Conservation (phyloP, 53 echinoderm and acorn worm genomes). For the Patiria pectinifera region DNA sequence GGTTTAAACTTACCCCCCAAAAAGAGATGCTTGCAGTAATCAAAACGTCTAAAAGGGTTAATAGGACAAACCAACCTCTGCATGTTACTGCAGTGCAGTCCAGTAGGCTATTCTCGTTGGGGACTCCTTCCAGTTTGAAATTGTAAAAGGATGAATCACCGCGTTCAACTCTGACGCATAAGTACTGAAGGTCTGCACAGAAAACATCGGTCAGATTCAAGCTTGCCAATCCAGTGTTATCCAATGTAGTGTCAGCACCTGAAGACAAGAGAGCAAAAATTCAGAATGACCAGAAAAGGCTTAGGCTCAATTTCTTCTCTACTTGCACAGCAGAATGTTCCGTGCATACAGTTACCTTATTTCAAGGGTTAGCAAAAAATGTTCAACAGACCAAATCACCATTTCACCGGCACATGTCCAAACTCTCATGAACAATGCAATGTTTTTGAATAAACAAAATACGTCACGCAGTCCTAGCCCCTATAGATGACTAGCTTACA, state of each 20-base stretch:
- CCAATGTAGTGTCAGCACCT: neutral
- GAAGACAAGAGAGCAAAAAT: neutral
- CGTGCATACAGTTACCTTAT: too few relatives aligned
- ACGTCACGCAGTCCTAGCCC: too few relatives aligned
- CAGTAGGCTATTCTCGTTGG: constrained; percentile 37
- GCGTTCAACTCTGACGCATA: constrained; percentile 66
- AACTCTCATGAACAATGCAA: too few relatives aligned
- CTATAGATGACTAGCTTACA: too few relatives aligned
- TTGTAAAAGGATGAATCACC: neutral
- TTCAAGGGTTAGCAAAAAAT: too few relatives aligned
- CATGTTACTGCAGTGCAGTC: constrained; percentile 20
- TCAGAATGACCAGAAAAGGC: too few relatives aligned
- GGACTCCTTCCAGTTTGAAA: constrained; percentile 65
- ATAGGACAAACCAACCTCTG: constrained; percentile 19
- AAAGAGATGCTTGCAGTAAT: neutral
- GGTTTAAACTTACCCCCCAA: too few relatives aligned
- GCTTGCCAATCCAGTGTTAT: neutral
- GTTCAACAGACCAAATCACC: too few relatives aligned
- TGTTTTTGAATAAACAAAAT: too few relatives aligned
- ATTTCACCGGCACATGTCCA: too few relatives aligned
- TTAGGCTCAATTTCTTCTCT: too few relatives aligned
- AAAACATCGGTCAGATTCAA: constrained; percentile 37
- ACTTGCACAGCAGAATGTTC: too few relatives aligned
- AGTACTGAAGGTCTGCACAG: constrained; percentile 45
- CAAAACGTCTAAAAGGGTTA: neutral